These are phyloP conservation scores for Acanthaster planci DNA, from an alignment of 35 echinoderm and acorn worm genomes.

Conservation along the genomic window DNA sequence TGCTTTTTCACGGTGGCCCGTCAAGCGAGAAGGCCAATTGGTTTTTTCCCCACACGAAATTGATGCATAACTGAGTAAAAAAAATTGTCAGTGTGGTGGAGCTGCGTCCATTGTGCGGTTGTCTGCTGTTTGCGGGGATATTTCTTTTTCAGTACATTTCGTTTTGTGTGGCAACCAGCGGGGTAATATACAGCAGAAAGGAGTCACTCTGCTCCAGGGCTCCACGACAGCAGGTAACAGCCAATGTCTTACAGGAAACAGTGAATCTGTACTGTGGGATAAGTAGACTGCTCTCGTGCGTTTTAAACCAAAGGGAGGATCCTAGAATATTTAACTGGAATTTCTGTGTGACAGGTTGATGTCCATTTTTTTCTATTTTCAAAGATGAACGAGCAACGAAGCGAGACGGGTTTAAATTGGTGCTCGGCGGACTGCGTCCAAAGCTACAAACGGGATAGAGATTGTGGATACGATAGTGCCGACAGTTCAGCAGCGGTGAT, in stretches of 20 bases:
- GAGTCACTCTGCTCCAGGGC: neutral
- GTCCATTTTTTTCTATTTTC: neutral
- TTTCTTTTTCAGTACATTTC: neutral
- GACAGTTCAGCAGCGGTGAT: constrained; percentile 12
- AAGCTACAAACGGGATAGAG: constrained; percentile 5
- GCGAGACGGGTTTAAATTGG: constrained; percentile 30
- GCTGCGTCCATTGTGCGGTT: neutral
- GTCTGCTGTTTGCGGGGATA: neutral
- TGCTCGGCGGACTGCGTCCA: constrained; percentile 1
- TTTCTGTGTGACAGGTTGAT: constrained; percentile 4
- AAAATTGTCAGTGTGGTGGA: constrained; percentile 22
- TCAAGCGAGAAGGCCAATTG: constrained; percentile 28
- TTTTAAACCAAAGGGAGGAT: neutral
- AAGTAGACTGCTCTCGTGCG: too few relatives aligned
- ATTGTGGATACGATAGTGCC: neutral
- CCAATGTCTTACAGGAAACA: too few relatives aligned
- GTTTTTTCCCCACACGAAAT: constrained; percentile 7
- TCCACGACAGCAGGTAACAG: too few relatives aligned
- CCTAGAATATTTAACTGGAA: neutral
- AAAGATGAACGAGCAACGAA: constrained; percentile 26
- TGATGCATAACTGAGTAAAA: constrained; percentile 3
- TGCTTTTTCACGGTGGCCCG: constrained; percentile 2
- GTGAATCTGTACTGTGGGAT: too few relatives aligned
- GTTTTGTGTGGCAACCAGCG: neutral
- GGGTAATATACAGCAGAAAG: neutral